Evolutionary conservation across 2,797 vertebrate species (phyloP).

Genomic region (Petrocephalus schoutedeni): DNA sequence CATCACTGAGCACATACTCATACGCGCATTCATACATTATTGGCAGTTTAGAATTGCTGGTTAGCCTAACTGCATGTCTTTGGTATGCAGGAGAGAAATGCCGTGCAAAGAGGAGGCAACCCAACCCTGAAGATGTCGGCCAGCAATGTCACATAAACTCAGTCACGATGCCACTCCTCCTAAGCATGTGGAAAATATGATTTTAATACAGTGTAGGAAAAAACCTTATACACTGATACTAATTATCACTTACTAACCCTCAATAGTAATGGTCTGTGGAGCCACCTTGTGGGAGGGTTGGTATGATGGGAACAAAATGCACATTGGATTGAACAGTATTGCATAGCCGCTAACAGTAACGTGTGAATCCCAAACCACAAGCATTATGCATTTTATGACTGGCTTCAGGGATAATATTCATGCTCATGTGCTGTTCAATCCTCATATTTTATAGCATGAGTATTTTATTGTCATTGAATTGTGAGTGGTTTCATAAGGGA

Average conservation of each 20-base stretch:
- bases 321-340: background rate
- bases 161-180: background rate
- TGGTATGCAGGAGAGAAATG: background rate
- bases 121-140: background rate
- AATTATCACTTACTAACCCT: background rate
- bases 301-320: background rate
- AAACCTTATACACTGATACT: background rate
- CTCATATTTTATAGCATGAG: background rate
- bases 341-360: background rate
- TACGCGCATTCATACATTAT: background rate
- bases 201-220: background rate
- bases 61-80: background rate
- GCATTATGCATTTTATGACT: background rate
- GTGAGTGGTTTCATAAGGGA: background rate
- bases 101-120: background rate
- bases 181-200: background rate
- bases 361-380: background rate
- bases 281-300: background rate
- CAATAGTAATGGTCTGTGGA: background rate
- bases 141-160: too few species aligned
- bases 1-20: background rate
- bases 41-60: background rate
- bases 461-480: background rate
- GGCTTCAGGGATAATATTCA: background rate
- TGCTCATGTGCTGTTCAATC: background rate